Conservation (phyloP, 1,140 invertebrate genomes). For the Sarcophaga bullata region DNA sequence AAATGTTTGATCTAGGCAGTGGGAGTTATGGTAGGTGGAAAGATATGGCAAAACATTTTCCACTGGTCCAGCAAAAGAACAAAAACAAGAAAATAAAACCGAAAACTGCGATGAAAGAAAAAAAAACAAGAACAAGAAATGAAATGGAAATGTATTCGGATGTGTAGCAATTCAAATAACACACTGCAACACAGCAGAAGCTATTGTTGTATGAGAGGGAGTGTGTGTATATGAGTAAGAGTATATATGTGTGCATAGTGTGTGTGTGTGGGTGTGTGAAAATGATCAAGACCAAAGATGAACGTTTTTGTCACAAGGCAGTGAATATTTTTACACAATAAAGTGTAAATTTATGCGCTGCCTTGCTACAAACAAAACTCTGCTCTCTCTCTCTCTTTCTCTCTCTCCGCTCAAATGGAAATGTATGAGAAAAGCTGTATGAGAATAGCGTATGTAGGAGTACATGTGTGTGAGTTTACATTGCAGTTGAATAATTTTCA, state of each 20-base stretch:
- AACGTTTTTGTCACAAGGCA: slow-evolving; percentile 6
- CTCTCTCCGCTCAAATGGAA: background rate
- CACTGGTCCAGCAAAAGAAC: background rate
- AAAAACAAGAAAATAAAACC: slow-evolving; percentile 13
- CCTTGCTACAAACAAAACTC: background rate
- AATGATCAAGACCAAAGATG: background rate
- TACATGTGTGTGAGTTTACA: background rate
- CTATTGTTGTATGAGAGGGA: background rate
- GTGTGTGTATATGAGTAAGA: background rate
- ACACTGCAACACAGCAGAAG: background rate
- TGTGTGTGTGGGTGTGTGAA: background rate
- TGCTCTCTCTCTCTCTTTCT: too few species aligned
- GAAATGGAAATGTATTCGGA: slow-evolving; percentile 26
- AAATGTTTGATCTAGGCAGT: background rate
- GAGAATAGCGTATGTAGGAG: too few species aligned
- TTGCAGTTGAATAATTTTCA: slow-evolving; percentile 19
- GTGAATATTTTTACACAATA: slow-evolving; percentile 30
- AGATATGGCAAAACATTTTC: background rate
- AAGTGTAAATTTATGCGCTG: slow-evolving; percentile 36
- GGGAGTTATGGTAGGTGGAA: background rate
- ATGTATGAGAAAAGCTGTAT: background rate
- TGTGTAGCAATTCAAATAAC: slow-evolving; percentile 32
- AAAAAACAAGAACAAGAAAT: background rate
- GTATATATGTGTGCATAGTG: background rate
- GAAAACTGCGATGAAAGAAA: background rate